These are phyloP conservation scores for Cryptocheilus praepositus DNA, from an alignment of 2,888 invertebrate species.

Conservation along the genomic window DNA sequence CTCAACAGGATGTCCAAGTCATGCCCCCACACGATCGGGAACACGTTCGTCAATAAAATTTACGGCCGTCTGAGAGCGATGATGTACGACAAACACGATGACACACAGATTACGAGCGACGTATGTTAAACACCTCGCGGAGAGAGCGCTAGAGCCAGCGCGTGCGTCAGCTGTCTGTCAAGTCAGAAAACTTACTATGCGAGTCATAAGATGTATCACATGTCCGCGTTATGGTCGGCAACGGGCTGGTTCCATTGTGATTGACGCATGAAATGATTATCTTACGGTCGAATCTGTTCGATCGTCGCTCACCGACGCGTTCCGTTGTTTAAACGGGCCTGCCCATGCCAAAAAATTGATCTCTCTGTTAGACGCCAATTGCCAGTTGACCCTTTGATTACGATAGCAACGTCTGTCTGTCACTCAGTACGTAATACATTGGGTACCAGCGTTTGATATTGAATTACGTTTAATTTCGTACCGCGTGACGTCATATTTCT, in stretches of 20 bases:
- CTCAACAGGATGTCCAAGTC: too few species aligned
- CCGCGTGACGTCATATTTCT: too few species aligned
- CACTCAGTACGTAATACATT: too few species aligned
- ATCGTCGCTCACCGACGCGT: constrained; percentile 24
- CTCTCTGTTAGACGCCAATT: too few species aligned
- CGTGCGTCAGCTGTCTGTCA: constrained; percentile 43
- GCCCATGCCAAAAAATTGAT: too few species aligned
- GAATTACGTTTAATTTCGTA: too few species aligned
- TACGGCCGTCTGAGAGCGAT: constrained; percentile 47
- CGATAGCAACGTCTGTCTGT: too few species aligned
- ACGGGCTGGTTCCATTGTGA: constrained; percentile 24
- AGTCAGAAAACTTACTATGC: constrained; percentile 30
- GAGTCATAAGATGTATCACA: constrained; percentile 34
- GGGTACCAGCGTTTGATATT: too few species aligned
- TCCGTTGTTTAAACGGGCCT: too few species aligned
- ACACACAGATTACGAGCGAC: constrained; percentile 48
- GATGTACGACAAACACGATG: constrained; percentile 51
- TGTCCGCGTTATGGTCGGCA: constrained; percentile 27
- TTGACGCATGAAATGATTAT: constrained; percentile 50
- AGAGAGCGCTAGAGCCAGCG: constrained; percentile 23
- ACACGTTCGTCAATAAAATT: constrained; percentile 43
- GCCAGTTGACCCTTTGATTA: too few species aligned
- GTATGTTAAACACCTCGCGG: constrained; percentile 35
- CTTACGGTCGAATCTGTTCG: constrained; percentile 44
- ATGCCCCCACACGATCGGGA: constrained; percentile 6